Evolutionary conservation across 2,888 invertebrate species (phyloP), one percentile per base, ranked within the genome.

Genomic region (Himalopsyche japonica): DNA sequence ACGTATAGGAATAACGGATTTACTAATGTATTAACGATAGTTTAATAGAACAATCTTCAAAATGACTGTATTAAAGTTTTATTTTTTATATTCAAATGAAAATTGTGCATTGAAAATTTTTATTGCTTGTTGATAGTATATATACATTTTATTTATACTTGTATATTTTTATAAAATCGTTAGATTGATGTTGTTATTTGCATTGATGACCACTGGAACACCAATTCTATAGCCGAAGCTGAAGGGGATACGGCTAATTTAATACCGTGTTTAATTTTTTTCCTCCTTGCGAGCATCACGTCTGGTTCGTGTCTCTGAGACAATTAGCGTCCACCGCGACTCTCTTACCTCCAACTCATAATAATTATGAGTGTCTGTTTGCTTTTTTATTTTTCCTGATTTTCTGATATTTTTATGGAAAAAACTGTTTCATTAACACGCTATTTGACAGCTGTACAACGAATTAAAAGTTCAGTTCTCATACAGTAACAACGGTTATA

Each of bases 261-360:
- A 83, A 87, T 87, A 84, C 85, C 80, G 82, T 86, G 87, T 85
- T 87, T 87, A 84, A 84, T 87, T 87, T 85, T 86, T 86, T 87
- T 86, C 82, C 80, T 85, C 81, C 84, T 82, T 79, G 81, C 70
- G 82, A 57, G 82, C 82, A 80, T 80, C 87, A 87, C 87, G 87
- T 87, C 87, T 87, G 87, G 81, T 83, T 87, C 87, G 86, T 87
- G 86, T 87, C 87, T 85, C 86, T 10, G 79, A 80, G 79, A 79
- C 85, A 87, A 87, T 87, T 87, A 87, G 80, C 87, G 87, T 87
- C 87, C 82, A 78, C 81, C 83, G 43, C 81, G 83, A 76, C 81
- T 43, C 86, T 85, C 86, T 86, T 86, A 86, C 82, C 82, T 80
- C 82, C 80, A 79, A 78, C 84, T 83, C 82, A 82, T 84, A 82